phyloP scores from a whole-genome alignment of 2,113 vertebrate genomes.

The Lasiurus cinereus region DNA sequence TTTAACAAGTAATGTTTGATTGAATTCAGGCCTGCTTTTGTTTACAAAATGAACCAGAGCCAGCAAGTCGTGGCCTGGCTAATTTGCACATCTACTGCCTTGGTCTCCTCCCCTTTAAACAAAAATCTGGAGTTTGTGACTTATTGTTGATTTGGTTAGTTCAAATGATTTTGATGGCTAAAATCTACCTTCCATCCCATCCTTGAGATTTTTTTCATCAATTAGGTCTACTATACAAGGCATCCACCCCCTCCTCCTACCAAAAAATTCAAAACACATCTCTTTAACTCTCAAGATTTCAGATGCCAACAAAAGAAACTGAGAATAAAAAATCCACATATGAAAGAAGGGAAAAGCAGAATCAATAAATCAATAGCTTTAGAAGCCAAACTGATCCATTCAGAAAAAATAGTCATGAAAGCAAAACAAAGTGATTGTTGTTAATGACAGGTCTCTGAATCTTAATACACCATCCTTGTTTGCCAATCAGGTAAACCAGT shows the following conservation, averaged over 20 bases:
- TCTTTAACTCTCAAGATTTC: constrained; percentile 57
- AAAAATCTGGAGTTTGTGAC: constrained; percentile 81
- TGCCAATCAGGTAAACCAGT: not conserved
- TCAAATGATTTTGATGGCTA: constrained; percentile 69
- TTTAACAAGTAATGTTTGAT: constrained; percentile 86
- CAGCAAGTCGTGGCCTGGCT: constrained; percentile 83
- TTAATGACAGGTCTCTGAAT: not conserved
- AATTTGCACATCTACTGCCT: constrained; percentile 83
- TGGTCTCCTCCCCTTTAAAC: constrained; percentile 83
- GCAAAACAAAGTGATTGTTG: not conserved
- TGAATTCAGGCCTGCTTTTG: constrained; percentile 86
- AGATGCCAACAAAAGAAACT: constrained; percentile 57
- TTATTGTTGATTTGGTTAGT: constrained; percentile 80
- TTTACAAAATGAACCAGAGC: constrained; percentile 82
- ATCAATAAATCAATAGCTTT: not conserved
- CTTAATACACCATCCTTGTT: not conserved
- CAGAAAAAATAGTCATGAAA: constrained; percentile 15
- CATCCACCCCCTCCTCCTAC: not conserved
- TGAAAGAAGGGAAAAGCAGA: constrained; percentile 44
- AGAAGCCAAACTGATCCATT: not conserved
- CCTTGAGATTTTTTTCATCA: constrained; percentile 49
- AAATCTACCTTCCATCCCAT: constrained; percentile 64
- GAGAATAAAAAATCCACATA: constrained; percentile 64
- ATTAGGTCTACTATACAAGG: not conserved
- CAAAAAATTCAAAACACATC: constrained; percentile 30